Conservation (phyloP, 2,113 vertebrate genomes). For the Noturus placidus region DNA sequence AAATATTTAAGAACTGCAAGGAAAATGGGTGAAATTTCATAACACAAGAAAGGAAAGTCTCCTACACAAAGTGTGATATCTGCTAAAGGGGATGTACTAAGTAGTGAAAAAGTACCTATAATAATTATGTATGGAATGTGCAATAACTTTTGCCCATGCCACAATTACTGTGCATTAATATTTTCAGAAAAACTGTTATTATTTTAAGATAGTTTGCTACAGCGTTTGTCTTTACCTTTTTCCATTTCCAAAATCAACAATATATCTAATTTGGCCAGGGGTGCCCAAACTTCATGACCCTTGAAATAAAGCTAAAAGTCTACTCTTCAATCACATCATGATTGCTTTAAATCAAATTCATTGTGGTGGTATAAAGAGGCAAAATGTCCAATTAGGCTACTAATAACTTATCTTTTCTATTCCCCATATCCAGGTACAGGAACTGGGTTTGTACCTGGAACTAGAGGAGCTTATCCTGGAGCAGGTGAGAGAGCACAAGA, state of each 20-base stretch:
- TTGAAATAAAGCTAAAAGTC: too few species aligned
- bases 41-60: background rate
- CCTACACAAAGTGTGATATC: background rate
- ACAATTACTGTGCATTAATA: background rate
- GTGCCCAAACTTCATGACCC: too few species aligned
- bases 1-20: background rate
- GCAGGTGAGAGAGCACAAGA: background rate
- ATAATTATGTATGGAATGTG: background rate
- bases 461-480: constrained; percentile 39
- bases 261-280: too few species aligned
- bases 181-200: background rate
- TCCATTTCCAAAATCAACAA: too few species aligned
- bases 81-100: background rate
- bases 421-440: constrained; percentile 19
- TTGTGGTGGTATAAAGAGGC: too few species aligned
- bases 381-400: too few species aligned
- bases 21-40: background rate
- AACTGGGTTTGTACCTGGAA: constrained; percentile 41
- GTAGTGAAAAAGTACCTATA: background rate
- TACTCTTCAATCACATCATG: too few species aligned
- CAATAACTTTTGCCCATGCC: background rate
- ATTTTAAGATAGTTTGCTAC: too few species aligned
- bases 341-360: too few species aligned
- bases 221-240: too few species aligned
- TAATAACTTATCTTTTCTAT: background rate